These are phyloP conservation scores for Ptilodon capucinus DNA, from an alignment of 2,888 invertebrate genomes.

Conservation along the genomic window DNA sequence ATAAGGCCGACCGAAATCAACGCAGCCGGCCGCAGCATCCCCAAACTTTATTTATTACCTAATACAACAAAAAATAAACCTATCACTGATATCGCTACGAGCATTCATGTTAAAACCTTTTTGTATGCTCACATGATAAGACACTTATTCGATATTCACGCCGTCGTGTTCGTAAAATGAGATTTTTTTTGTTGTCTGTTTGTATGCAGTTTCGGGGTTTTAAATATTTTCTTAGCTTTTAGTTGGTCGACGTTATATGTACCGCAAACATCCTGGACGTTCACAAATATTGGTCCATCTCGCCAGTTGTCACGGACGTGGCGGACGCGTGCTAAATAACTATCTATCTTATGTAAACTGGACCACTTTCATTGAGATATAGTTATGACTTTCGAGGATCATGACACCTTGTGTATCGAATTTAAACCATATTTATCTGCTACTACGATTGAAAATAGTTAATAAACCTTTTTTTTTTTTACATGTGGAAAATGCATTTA, in stretches of 20 bases:
- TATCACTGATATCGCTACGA: slow-evolving; percentile 37
- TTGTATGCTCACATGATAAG: slow-evolving; percentile 56
- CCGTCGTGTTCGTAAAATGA: slow-evolving; percentile 35
- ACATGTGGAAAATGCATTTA: no score
- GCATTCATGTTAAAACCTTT: slow-evolving; percentile 43
- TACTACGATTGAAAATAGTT: no score
- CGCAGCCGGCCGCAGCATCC: slow-evolving; percentile 59
- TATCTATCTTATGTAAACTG: slow-evolving; percentile 48
- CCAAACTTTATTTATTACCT: slow-evolving; percentile 51
- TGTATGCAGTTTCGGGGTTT: slow-evolving; percentile 51
- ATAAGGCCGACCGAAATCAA: slow-evolving; percentile 47
- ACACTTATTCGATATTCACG: slow-evolving; percentile 42
- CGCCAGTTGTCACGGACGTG: slow-evolving; percentile 59
- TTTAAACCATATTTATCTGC: no score
- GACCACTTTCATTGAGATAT: slow-evolving; percentile 13
- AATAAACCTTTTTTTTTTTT: no score
- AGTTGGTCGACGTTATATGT: slow-evolving; percentile 61
- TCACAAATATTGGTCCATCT: slow-evolving; percentile 69
- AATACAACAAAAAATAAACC: slow-evolving; percentile 44
- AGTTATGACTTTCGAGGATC: no score
- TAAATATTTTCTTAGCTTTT: slow-evolving; percentile 73
- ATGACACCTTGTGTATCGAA: no score
- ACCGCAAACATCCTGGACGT: slow-evolving; percentile 74
- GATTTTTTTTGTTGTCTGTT: slow-evolving; percentile 52
- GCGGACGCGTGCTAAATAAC: slow-evolving; percentile 65